Evolutionary conservation across 2,797 vertebrate genomes (phyloP), one percentile per base, ranked within the genome.

Genomic region (Eulemur albifrons): DNA sequence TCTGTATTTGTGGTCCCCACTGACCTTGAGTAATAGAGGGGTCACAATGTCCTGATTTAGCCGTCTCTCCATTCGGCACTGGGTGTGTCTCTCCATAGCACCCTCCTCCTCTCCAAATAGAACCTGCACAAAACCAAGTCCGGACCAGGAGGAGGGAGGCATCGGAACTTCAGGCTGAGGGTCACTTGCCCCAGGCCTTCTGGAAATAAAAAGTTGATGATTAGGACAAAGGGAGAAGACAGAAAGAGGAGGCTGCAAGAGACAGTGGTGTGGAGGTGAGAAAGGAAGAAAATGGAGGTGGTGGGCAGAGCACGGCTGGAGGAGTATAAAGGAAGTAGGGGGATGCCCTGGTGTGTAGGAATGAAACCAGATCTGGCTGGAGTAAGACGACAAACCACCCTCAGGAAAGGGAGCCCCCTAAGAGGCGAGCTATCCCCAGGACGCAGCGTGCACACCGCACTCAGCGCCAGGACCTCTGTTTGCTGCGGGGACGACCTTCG

Each of bases 31-130:
- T 59, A 88, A 92, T 76, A 54, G 95, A 79, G 27, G 27, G n/a
- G 10, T 73, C 88, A 77, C 18, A 48, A 54, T 82, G 82, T 43
- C 38, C 61, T 61, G 72, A 87, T 35, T 88, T 76, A 90, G 45
- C 7, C 63, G 87, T 92, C 75, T 83, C 32, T 73, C 61, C 17
- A 52, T 79, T 96, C 18, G 15, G 57, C 88, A 65, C 14, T 82
- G 6, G 40, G 20, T 43, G 20, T 30, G 38, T 17, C 83, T 73
- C 5, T 77, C 88, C 50, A 81, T 32, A 88, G 20, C 83, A 61
- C 8, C 32, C 57, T 57, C 88, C 23, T 40, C 23, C 17, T 92
- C 48, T 63, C 25, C 40, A 45, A 67, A 80, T 63, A 30, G 48
- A 83, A 88, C 14, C 3, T 69, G 73, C 25, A 23, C 3, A n/a